Evolutionary conservation across 2,797 vertebrate species (phyloP), one percentile per base, ranked within the genome.

Genomic region (Clamator glandarius): DNA sequence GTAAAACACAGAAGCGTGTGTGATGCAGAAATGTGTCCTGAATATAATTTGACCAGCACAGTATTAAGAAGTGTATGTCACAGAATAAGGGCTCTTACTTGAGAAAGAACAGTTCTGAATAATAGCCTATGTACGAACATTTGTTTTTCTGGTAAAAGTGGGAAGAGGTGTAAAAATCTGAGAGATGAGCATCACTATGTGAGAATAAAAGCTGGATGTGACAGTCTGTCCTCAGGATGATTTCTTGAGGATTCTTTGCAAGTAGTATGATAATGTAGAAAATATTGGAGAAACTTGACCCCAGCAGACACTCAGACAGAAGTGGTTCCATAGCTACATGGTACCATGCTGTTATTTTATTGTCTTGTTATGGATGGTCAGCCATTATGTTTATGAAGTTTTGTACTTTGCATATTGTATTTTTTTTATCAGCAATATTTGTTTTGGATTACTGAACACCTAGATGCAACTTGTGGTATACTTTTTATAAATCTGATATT

Each of bases 381-480:
- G 26, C 16, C 13, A 2, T 42, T 54, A 16, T 28, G 6, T 58
- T 67, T 33, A 16, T 59, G 2, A 54, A 48, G 20, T 50, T 29
- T 78, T 39, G 16, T 25, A 18, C 28, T 70, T 67, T 24, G 5
- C 64, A 1, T 24, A 1, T 39, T 1, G 0, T 13, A 1, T 4
- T 6, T 36, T 61, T 8, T 26, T 14, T 1, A 10, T 55, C 42
- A 69, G 17, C 25, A 36, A 0, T 16, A 19, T 42, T 80, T 70
- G 13, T 24, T 67, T 31, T 76, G 17, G 3, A 36, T 83, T 85
- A 73, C 39, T 64, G 24, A 77, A n/a, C 11, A 31, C 26, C 6
- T 13, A 6, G 11, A 7, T 66, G 17, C 46, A 51, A 29, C 5
- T 67, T 4, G 0, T 1, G 0, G 15, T 55, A 2, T 50, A 55